Percentiles rank a stretch among this genome's conserved stretches.
Evolutionary conservation across 2,797 vertebrate genomes (phyloP).

Genomic region (Amblyraja radiata): DNA sequence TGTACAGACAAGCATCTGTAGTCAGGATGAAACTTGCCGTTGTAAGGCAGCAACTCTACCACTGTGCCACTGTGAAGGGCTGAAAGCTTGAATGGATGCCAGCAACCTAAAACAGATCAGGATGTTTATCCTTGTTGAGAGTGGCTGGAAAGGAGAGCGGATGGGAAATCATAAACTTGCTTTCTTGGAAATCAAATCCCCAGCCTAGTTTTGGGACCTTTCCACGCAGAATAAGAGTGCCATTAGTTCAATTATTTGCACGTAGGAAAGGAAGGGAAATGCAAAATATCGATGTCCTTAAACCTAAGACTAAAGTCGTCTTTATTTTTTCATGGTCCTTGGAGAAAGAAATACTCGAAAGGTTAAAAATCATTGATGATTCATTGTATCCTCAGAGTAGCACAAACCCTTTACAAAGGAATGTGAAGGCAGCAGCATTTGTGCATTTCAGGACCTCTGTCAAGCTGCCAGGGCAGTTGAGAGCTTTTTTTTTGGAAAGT

Average conservation of each 20-base stretch:
- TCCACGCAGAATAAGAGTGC: too few relatives aligned
- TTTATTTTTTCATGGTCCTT: not conserved
- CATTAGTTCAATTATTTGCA: not conserved
- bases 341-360: not conserved
- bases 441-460: not conserved
- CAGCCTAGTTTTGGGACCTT: not conserved
- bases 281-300: not conserved
- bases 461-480: slow-evolving; percentile 25
- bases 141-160: not conserved
- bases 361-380: not conserved
- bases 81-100: not conserved
- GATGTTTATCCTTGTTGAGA: not conserved
- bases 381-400: not conserved
- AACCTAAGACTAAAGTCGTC: not conserved
- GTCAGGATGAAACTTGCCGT: too few relatives aligned
- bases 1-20: too few relatives aligned
- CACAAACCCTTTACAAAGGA: not conserved
- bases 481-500: slow-evolving; percentile 16
- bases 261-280: not conserved
- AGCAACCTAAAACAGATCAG: not conserved
- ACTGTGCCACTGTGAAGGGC: too few relatives aligned
- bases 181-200: not conserved
- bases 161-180: not conserved
- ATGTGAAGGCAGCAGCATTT: not conserved
- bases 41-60: too few relatives aligned